A percentile compares a stretch with the other conserved stretches of the same genome.
These are phyloP conservation scores for Malthinus seriepunctatus DNA, from an alignment of 2,888 invertebrate species.

Conservation along the genomic window DNA sequence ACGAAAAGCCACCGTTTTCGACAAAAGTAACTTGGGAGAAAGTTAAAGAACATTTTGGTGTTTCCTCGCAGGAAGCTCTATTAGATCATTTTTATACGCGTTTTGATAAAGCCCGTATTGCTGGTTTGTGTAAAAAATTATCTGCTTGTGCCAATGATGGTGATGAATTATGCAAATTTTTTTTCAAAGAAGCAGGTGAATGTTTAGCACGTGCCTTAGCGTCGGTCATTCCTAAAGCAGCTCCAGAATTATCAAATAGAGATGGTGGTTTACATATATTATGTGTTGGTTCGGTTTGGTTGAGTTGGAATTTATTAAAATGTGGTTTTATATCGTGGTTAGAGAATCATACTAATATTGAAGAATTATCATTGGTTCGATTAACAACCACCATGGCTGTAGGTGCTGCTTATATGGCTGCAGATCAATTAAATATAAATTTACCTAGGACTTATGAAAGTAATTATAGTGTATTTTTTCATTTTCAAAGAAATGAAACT, in stretches of 20 bases:
- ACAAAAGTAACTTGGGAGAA: slow-evolving; percentile 71
- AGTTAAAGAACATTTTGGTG: slow-evolving; percentile 75
- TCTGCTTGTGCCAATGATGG: slow-evolving; percentile 69
- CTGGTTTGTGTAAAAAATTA: slow-evolving; percentile 72
- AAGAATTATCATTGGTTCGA: slow-evolving; percentile 66
- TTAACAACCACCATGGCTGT: slow-evolving; percentile 78
- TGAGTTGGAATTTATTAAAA: slow-evolving; percentile 83
- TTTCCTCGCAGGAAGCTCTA: slow-evolving; percentile 68
- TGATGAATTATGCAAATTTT: slow-evolving; percentile 70
- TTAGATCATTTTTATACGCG: slow-evolving; percentile 76
- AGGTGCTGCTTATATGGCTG: slow-evolving; percentile 86
- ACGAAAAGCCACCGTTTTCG: slow-evolving; percentile 66
- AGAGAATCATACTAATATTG: slow-evolving; percentile 53
- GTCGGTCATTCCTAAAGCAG: slow-evolving; percentile 65
- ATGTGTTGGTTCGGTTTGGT: slow-evolving; percentile 95
- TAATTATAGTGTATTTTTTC: slow-evolving; percentile 70
- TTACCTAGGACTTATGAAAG: slow-evolving; percentile 72
- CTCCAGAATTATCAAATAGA: slow-evolving; percentile 58
- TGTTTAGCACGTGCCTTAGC: slow-evolving; percentile 68
- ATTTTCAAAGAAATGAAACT: slow-evolving; percentile 51
- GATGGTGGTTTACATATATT: slow-evolving; percentile 68
- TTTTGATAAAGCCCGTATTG: slow-evolving; percentile 83
- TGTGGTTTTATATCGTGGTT: slow-evolving; percentile 69
- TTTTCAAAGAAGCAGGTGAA: slow-evolving; percentile 73
- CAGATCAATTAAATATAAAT: slow-evolving; percentile 66